These are phyloP conservation scores for Melanotaenia pygmaea DNA, from an alignment of 2,797 vertebrate genomes.

Conservation along the genomic window DNA sequence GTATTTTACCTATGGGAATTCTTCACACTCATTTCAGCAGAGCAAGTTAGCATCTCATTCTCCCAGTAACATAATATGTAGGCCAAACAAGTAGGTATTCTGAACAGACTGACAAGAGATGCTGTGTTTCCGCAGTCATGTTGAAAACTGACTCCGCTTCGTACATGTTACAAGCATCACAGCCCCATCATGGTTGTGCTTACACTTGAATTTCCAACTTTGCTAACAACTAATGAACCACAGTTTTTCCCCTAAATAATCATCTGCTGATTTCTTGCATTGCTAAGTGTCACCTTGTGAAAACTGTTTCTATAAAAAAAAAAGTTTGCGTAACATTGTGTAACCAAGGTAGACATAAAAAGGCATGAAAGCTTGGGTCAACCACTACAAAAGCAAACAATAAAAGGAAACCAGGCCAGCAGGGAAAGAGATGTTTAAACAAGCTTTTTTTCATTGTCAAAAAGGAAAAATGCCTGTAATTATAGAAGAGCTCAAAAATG, in stretches of 20 bases:
- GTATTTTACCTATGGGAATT: constrained; percentile 35
- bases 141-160: constrained; percentile 3
- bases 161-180: not conserved
- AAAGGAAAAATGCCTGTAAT: constrained; percentile 1
- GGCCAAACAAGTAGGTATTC: constrained; percentile 15
- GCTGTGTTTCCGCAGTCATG: constrained; percentile 1
- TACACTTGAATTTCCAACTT: not conserved
- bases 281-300: constrained; percentile 1
- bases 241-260: not conserved
- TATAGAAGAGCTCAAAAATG: not conserved
- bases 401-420: constrained; percentile 54
- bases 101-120: constrained; percentile 7
- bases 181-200: not conserved
- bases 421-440: constrained; percentile 26
- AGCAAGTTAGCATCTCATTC: constrained; percentile 34
- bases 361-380: constrained; percentile 34
- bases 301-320: constrained; percentile 19
- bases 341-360: constrained; percentile 20
- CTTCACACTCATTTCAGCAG: constrained; percentile 37
- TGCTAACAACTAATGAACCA: not conserved
- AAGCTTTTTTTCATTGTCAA: constrained; percentile 5
- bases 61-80: constrained; percentile 9
- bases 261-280: constrained; percentile 8
- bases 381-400: constrained; percentile 44
- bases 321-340: constrained; percentile 28